A percentile compares a stretch with the other conserved stretches of the same genome.
These are phyloP conservation scores for Caenorhabditis brenneri DNA, from an alignment of 1,140 invertebrate genomes.

Conservation along the genomic window DNA sequence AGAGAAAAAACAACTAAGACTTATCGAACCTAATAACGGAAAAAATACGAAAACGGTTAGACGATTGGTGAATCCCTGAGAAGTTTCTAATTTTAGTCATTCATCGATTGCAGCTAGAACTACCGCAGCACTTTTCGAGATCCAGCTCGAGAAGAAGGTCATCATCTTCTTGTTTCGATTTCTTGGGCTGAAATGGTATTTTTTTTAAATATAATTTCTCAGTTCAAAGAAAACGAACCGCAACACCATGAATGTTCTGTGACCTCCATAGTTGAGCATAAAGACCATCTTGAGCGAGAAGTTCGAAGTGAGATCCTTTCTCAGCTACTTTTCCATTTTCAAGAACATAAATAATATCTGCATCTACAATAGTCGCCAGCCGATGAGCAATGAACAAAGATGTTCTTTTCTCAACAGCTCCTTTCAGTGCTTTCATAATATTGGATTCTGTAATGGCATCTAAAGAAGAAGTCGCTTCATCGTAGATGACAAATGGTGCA, in stretches of 20 bases:
- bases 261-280: slow-evolving; percentile 88
- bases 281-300: slow-evolving; percentile 78
- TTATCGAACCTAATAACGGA: neutral
- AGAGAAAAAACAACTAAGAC: slow-evolving; percentile 15
- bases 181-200: slow-evolving; percentile 39
- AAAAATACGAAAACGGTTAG: neutral
- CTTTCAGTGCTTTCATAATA: slow-evolving; percentile 85
- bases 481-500: slow-evolving; percentile 91
- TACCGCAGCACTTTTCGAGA: slow-evolving; percentile 66
- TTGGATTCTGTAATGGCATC: slow-evolving; percentile 99
- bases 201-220: neutral
- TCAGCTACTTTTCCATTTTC: slow-evolving; percentile 83
- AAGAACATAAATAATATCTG: slow-evolving; percentile 93
- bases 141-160: slow-evolving; percentile 58
- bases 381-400: slow-evolving; percentile 97
- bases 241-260: slow-evolving; percentile 75
- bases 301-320: slow-evolving; percentile 73
- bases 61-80: neutral
- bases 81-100: neutral
- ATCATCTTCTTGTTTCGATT: slow-evolving; percentile 27
- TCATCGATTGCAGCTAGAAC: slow-evolving; percentile 58
- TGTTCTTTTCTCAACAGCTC: slow-evolving; percentile 83
- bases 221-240: neutral
- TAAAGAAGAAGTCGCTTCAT: slow-evolving; percentile 96
- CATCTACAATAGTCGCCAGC: slow-evolving; percentile 92